Evolutionary conservation across 2,113 vertebrate genomes (phyloP), one percentile per base, ranked within the genome.

Genomic region (Grallaria varia): DNA sequence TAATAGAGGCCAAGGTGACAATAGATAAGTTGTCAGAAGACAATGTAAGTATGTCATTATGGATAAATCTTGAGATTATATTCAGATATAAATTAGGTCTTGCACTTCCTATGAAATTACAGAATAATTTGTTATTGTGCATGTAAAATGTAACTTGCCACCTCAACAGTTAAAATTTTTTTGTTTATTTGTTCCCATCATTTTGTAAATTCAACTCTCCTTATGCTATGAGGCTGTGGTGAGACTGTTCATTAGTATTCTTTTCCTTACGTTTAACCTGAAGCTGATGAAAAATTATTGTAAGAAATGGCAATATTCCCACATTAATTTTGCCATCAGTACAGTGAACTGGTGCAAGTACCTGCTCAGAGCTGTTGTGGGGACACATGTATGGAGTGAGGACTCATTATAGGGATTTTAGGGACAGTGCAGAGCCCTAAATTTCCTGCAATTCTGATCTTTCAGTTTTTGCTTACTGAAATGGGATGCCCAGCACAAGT

Each of bases 1-100:
- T 99, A 93, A 98, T 99, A 98, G 99, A 99, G 96, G 99, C 99
- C 66, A 99, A 99, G 97, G 98, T 99, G 97, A 99, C 99, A 31
- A 99, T 99, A 67, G 98, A 99, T 96, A 99, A 99, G 97, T 98
- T 99, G 85, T 98, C 98, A 63, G 98, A 99, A 96, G 99, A 99
- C 97, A 99, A 99, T 24, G 99, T 99, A 98, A 99, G 99, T 99
- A 95, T 87, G 83, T 84, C 66, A 90, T 62, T 72, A 63, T 49
- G 35, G 9, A 12, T 84, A 60, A 7, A 63, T 84, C 30, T 88
- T 69, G 81, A 82, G 16, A 62, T 76, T 69, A 53, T 88, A 60
- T 81, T 85, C 19, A n/a, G 49, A 95, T 93, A 85, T 3, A 75
- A 80, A 68, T 55, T 62, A 58, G 4, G 5, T 55, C 21, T 75